Base-by-base conservation (phyloP, 2,888 invertebrate genomes). In the Unio delphinus region DNA sequence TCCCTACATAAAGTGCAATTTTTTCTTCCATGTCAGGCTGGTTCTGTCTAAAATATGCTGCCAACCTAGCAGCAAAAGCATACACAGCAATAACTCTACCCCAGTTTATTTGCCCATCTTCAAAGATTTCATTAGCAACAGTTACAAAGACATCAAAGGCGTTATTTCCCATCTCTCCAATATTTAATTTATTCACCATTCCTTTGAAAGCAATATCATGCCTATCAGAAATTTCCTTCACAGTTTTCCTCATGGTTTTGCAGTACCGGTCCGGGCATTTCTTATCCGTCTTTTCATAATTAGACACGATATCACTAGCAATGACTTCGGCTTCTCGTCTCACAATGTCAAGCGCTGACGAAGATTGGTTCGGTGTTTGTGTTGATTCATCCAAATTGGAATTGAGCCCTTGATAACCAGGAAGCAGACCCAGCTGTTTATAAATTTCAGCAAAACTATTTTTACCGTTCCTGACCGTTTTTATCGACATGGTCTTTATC, bases 31-130 rank as follows among this genome's bases (percentile, higher is more conserved):
- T 73, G 55, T 75, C 79, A 30, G 81, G 74, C 56, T 71, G 68
- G 15, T 69, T 69, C 63, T 75, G 67, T 61, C 69, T 70, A 64
- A 84, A 81, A 74, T 84, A 82, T 56, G 79, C 76, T 3, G 86
- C 83, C 28, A 88, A 67, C 64, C 86, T 75, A 7, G 83, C 82
- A 59, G 87, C 87, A 80, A 88, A 89, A 18, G 88, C 86, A 76
- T 86, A 88, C 26, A 89, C 85, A 59, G 88, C 86, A 45, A 89
- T 87, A 30, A 89, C 83, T 67, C 89, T 79, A 45, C 89, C 89
- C 89, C 89, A 89, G 72, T 89, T 89, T 59, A 85, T 84, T 65
- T 86, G 83, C 55, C 85, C 86, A 77, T 89, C 89, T 69, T 82
- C 83, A 75, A 88, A 88, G 55, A 89, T 86, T 80, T 88, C 87